Base-by-base conservation (phyloP, 23 tunicate species). In the Trididemnum clinides region DNA sequence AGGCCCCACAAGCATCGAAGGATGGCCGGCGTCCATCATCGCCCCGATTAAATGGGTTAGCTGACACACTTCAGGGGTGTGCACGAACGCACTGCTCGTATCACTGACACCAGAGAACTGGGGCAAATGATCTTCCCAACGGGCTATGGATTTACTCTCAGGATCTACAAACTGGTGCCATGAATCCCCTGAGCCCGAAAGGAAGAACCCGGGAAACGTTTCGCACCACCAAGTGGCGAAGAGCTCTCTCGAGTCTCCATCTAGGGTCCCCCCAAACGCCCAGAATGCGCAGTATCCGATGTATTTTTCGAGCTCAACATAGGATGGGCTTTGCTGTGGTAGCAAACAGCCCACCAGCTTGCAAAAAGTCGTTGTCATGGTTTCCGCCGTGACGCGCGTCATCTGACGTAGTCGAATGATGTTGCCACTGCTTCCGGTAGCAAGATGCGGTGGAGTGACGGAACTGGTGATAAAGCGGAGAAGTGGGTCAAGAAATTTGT, bases 251-350 rank as follows among this genome's bases (percentile, higher is more conserved):
- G 90, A 82, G 34, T 89, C 90, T 0, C 58, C 87, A 6, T 89
- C 94, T 58, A 94, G 69, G 12, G 98, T 94, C 32, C 98, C 93
- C 23, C 94, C 98, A 37, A 89, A 94, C 2, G 98, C 98, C 98
- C 93, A 89, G 72, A 94, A 94, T 20, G 90, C 94, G 66, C 82
- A 78, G 71, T 82, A 94, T 0, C 88, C 98, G 34, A 94, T 71
- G 64, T 81, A 89, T 29, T 88, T 33, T 51, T 92, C 97, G 31
- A 82, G 27, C 51, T 92, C 97, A 34, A 33, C 23, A 2, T 44
- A 81, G 2, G 88, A 57, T 33, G 77, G 20, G 20, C 34, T 37
- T 1, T 71, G 73, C 2, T 50, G 69, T 1, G 90, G 89, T 7
- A 92, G 65, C 26, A 92, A 71, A 50, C 97, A 92, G 51, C 87